Evolutionary conservation across 2,113 vertebrate genomes (phyloP).

Genomic region (Syrmaticus mikado): DNA sequence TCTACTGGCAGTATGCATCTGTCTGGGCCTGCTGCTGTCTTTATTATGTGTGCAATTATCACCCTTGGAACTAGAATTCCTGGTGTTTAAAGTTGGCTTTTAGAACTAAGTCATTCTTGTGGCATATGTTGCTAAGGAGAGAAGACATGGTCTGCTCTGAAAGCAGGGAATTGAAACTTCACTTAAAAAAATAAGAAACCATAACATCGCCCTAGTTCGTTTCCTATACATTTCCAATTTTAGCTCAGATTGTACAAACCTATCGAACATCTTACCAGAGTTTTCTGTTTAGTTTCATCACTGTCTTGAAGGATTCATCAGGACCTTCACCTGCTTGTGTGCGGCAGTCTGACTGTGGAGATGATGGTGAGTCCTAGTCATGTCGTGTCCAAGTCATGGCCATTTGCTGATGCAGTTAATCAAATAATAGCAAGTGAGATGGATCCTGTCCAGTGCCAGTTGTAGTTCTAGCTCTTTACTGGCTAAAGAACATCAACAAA

Average conservation of each 20-base stretch:
- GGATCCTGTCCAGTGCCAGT: neutral
- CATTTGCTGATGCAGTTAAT: neutral
- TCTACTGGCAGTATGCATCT: neutral
- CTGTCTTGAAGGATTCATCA: neutral
- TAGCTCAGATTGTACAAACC: neutral
- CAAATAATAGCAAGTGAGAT: neutral
- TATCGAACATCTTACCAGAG: neutral
- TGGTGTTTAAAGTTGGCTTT: neutral
- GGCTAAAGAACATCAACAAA: neutral
- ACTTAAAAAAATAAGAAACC: neutral
- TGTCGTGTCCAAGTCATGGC: neutral
- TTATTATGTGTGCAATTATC: neutral
- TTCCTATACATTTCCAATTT: neutral
- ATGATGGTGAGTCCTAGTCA: constrained; percentile 64
- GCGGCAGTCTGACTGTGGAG: neutral
- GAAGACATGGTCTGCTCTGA: neutral
- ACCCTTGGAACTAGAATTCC: neutral
- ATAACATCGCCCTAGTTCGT: neutral
- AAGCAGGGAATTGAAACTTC: neutral
- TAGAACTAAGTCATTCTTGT: neutral
- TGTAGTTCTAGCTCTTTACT: neutral
- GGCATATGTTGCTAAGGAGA: neutral
- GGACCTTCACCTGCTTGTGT: neutral
- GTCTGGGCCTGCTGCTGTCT: neutral
- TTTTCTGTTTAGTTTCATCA: constrained; percentile 65